Percentiles rank a stretch among this genome's conserved stretches.
phyloP scores from a whole-genome alignment of 2,113 vertebrate species.

The Hyla sarda region DNA sequence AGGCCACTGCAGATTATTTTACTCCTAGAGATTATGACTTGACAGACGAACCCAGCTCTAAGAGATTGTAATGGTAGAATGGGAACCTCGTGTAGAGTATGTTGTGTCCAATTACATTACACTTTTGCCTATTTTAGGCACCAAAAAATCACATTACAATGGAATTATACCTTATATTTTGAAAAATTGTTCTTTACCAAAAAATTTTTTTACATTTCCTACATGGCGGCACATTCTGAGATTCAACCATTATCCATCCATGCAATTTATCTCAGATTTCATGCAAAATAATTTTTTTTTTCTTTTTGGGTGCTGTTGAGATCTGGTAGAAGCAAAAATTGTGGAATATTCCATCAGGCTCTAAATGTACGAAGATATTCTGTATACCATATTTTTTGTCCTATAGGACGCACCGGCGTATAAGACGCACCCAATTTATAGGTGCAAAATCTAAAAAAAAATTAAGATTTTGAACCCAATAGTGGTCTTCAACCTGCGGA shows the following conservation, averaged over 20 bases:
- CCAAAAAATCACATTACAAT: background rate
- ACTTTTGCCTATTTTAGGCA: background rate
- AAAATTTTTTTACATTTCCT: background rate
- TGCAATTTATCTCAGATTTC: too few relatives aligned
- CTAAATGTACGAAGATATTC: too few relatives aligned
- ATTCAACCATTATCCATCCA: too few relatives aligned
- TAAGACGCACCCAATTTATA: too few relatives aligned
- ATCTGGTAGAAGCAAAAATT: too few relatives aligned
- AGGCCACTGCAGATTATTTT: slow-evolving; percentile 38
- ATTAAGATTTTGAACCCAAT: too few relatives aligned
- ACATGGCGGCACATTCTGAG: background rate
- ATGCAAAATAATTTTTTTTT: too few relatives aligned
- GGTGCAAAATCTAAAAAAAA: too few relatives aligned
- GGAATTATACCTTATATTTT: background rate
- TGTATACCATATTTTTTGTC: too few relatives aligned
- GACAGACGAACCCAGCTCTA: slow-evolving; percentile 14
- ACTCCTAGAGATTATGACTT: slow-evolving; percentile 29
- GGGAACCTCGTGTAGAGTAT: background rate
- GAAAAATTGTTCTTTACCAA: background rate
- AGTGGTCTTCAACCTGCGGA: too few relatives aligned
- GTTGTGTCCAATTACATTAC: background rate
- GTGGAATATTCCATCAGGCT: background rate
- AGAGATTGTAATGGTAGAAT: background rate
- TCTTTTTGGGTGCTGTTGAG: too few relatives aligned
- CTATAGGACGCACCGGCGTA: too few relatives aligned